Conservation (phyloP, 2,113 vertebrate species). For the Amphiprion ocellaris region DNA sequence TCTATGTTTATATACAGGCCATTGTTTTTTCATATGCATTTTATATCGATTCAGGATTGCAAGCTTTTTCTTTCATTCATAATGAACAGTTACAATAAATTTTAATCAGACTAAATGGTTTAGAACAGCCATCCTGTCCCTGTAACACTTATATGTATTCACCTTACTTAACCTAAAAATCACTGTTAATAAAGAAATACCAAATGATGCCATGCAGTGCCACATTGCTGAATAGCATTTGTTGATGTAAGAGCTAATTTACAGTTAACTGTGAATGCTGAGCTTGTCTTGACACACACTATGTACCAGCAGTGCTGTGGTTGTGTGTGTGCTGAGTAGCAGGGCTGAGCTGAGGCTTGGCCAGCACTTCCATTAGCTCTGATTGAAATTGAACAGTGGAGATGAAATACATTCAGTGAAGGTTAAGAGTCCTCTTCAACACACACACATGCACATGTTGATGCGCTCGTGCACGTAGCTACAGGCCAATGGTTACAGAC, state of each 20-base stretch:
- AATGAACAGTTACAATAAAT: background rate
- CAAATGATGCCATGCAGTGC: background rate
- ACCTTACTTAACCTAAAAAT: background rate
- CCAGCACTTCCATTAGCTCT: slow-evolving; percentile 91
- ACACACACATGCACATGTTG: background rate
- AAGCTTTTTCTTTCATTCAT: slow-evolving; percentile 1
- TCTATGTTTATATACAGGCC: no score
- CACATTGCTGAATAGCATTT: background rate
- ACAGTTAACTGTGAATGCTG: slow-evolving; percentile 29
- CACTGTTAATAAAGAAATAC: background rate
- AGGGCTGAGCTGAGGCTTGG: slow-evolving; percentile 80
- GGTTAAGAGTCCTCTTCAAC: slow-evolving; percentile 75
- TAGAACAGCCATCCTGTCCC: background rate
- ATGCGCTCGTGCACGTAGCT: slow-evolving; percentile 50
- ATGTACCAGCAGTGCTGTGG: slow-evolving; percentile 30
- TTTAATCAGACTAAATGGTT: background rate
- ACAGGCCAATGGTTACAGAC: slow-evolving; percentile 59
- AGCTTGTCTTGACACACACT: slow-evolving; percentile 16
- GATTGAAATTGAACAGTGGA: slow-evolving; percentile 86
- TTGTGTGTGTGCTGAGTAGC: slow-evolving; percentile 62
- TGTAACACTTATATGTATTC: background rate
- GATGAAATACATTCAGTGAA: slow-evolving; percentile 84
- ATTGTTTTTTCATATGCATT: no score
- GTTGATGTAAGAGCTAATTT: background rate
- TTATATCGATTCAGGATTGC: no score